Percentiles rank a stretch among this genome's conserved stretches.
phyloP scores from a whole-genome alignment of 2,113 vertebrate genomes.

The Silurus asotus region DNA sequence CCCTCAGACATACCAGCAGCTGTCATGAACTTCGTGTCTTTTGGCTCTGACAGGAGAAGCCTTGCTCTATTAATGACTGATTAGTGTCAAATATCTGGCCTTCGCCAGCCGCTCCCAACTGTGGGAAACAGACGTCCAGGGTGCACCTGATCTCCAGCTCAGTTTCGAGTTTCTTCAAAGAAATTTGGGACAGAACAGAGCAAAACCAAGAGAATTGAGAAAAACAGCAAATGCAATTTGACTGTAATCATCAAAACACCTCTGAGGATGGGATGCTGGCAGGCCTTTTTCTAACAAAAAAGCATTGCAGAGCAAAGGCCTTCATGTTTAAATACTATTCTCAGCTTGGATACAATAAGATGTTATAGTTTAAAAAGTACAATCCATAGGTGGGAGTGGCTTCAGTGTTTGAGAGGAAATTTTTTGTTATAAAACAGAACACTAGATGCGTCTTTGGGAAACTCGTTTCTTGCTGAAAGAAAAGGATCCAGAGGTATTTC shows the following conservation, averaged over 20 bases:
- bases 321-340: slow-evolving; percentile 46
- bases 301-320: slow-evolving; percentile 30
- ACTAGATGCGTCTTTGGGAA: slow-evolving; percentile 5
- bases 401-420: not conserved
- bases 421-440: not conserved
- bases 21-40: slow-evolving; percentile 64
- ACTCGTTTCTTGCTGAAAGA: slow-evolving; percentile 4
- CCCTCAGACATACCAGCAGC: slow-evolving; percentile 67
- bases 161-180: slow-evolving; percentile 67
- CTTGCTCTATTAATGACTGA: slow-evolving; percentile 74
- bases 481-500: slow-evolving; percentile 12
- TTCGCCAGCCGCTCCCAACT: slow-evolving; percentile 62
- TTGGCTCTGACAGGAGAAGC: slow-evolving; percentile 56
- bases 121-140: slow-evolving; percentile 71
- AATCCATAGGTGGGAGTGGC: slow-evolving; percentile 13
- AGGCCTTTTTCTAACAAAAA: slow-evolving; percentile 36
- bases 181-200: slow-evolving; percentile 52
- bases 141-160: slow-evolving; percentile 71
- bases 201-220: slow-evolving; percentile 50
- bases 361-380: not conserved
- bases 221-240: slow-evolving; percentile 59
- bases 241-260: slow-evolving; percentile 55
- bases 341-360: slow-evolving; percentile 32
- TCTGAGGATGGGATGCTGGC: slow-evolving; percentile 40
- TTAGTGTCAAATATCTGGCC: slow-evolving; percentile 79